A percentile compares a stretch with the other conserved stretches of the same genome.
Conservation (phyloP, 1,140 invertebrate species). For the Melanaphis sacchari region DNA sequence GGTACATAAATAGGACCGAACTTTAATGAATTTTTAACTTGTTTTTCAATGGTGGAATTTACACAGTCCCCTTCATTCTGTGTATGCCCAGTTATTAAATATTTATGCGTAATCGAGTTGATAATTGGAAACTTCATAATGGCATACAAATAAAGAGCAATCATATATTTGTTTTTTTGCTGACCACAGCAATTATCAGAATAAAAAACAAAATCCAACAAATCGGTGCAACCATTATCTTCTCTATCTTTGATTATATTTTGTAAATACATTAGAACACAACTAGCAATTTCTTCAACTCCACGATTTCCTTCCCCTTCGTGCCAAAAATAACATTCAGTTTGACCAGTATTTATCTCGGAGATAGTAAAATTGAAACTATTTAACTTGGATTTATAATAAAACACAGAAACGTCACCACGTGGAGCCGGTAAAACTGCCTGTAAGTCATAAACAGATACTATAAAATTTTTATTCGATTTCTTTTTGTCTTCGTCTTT, state of each 20-base stretch:
- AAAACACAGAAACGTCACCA: constrained; percentile 59
- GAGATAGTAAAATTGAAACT: constrained; percentile 61
- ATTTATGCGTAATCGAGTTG: constrained; percentile 61
- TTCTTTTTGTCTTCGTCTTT: constrained; percentile 52
- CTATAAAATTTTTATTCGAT: constrained; percentile 12
- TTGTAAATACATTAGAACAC: constrained; percentile 60
- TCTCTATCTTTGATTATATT: constrained; percentile 60
- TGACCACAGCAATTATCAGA: constrained; percentile 62
- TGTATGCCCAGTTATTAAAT: constrained; percentile 60
- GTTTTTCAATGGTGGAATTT: constrained; percentile 62
- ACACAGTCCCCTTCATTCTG: constrained; percentile 61
- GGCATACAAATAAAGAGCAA: constrained; percentile 61
- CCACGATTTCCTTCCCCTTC: constrained; percentile 59
- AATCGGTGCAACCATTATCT: constrained; percentile 44
- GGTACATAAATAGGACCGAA: constrained; percentile 59
- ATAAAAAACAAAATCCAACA: constrained; percentile 18
- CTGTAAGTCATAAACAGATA: constrained; percentile 60
- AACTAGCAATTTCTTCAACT: constrained; percentile 52
- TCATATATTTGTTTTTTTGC: constrained; percentile 61
- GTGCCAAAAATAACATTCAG: constrained; percentile 60
- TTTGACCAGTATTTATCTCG: constrained; percentile 58
- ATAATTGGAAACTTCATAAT: constrained; percentile 58
- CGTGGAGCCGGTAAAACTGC: constrained; percentile 57
- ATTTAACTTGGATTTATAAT: constrained; percentile 61
- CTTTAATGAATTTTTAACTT: constrained; percentile 58